Evolutionary conservation across 2,797 vertebrate genomes (phyloP).

Genomic region (Sebastes oblongus): DNA sequence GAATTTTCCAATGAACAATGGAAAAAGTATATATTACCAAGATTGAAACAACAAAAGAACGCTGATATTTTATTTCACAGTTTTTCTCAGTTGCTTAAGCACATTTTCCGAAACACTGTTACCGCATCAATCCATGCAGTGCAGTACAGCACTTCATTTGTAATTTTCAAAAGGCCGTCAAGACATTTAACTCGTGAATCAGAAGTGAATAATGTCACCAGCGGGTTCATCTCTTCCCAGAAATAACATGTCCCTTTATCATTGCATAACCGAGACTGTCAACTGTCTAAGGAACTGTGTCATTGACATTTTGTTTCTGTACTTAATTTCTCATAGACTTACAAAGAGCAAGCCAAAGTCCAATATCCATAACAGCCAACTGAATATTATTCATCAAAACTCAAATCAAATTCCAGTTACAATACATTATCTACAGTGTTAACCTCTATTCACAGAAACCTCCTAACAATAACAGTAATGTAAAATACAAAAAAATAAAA

Average conservation of each 20-base stretch:
- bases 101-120: neutral
- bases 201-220: neutral
- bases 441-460: neutral
- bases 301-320: neutral
- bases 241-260: neutral
- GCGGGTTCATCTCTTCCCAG: neutral
- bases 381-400: neutral
- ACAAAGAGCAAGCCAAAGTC: neutral
- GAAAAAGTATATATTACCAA: neutral
- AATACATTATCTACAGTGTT: neutral
- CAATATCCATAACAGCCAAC: neutral
- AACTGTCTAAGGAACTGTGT: neutral
- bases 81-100: neutral
- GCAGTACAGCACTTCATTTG: neutral
- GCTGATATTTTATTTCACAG: neutral
- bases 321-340: neutral
- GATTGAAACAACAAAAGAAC: neutral
- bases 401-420: neutral
- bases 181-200: neutral
- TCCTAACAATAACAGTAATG: neutral
- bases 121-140: neutral
- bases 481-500: neutral
- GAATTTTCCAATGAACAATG: neutral
- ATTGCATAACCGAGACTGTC: neutral
- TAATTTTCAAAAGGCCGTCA: neutral